Evolutionary conservation across 2,888 invertebrate genomes (phyloP).

Genomic region (Drosophila putrida): DNA sequence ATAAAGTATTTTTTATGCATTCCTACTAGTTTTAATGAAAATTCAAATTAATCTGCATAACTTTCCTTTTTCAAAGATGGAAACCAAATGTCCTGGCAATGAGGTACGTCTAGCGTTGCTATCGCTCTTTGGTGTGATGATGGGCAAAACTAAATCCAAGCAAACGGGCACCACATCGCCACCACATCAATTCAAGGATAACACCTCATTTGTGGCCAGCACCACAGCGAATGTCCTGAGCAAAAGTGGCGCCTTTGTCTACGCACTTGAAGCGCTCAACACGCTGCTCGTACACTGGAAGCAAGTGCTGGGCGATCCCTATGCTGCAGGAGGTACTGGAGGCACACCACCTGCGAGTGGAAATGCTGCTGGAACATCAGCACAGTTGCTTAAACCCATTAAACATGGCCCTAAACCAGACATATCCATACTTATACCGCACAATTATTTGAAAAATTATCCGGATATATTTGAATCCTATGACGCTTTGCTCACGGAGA

Average conservation of each 20-base stretch:
- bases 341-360: slow-evolving; percentile 38
- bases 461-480: slow-evolving; percentile 97
- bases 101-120: slow-evolving; percentile 96
- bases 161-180: slow-evolving; percentile 85
- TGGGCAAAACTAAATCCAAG: slow-evolving; percentile 85
- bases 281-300: slow-evolving; percentile 93
- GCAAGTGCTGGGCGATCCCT: slow-evolving; percentile 85
- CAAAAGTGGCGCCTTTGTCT: slow-evolving; percentile 90
- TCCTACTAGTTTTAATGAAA: no score
- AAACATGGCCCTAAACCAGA: slow-evolving; percentile 94
- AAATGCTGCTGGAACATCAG: slow-evolving; percentile 69
- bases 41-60: no score
- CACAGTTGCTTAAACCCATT: slow-evolving; percentile 91
- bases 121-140: slow-evolving; percentile 91
- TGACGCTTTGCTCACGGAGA: slow-evolving; percentile 97
- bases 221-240: slow-evolving; percentile 90
- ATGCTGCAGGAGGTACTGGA: slow-evolving; percentile 49
- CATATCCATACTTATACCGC: slow-evolving; percentile 97
- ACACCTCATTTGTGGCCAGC: slow-evolving; percentile 88
- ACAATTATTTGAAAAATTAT: slow-evolving; percentile 96
- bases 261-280: slow-evolving; percentile 90
- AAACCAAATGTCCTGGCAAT: slow-evolving; percentile 89
- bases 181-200: slow-evolving; percentile 87
- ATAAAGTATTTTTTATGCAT: no score
- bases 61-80: slow-evolving; percentile 66